Base-by-base conservation (phyloP, 1,140 invertebrate genomes). In the Drosophila pachea region DNA sequence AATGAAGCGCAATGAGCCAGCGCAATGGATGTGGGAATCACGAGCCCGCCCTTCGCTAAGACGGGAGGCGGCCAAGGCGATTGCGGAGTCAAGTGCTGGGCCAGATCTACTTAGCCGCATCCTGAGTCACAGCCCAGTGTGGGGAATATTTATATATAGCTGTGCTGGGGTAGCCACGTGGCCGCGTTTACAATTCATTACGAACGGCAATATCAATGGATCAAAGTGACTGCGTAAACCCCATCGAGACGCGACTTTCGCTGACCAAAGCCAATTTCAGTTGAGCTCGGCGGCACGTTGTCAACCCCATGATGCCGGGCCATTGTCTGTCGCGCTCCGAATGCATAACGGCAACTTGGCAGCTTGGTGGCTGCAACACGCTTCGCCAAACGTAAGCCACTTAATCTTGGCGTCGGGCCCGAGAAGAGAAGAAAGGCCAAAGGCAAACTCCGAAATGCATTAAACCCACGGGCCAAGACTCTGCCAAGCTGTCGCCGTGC, bases 121-220 rank as follows among this genome's bases (percentile, higher is more conserved):
- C 31, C 36, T 56, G 12, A 52, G 49, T 50, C 52, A 64, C 31
- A 22, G 22, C 22, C 22, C 22, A 22, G 22, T 22, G 22, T 22
- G 22, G 22, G 3, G 22, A 22, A 22, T 22, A 22, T 22, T 52
- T 12, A 50, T 49, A 32, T 31, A 2, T 14, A 14, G 42, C 32
- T 35, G 14, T 11, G 8, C 36, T 14, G 43, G 16, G 31, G 31
- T 29, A 14, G 70, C 45, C 78, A 83, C 79, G 79, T 83, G 78
- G 71, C 79, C 49, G 65, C 78, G 79, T 83, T 83, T 83, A 84
- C 79, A 83, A 83, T 83, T 83, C 78, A 83, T 83, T 84, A 83
- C 61, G 53, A 78, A 73, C 60, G 78, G 72, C 72, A 61, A 61
- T 35, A 49, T 59, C 54, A 70, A 70, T 58, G 40, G 47, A 59